Evolutionary conservation across 2,113 vertebrate genomes (phyloP).

Genomic region (Grantiella picta): DNA sequence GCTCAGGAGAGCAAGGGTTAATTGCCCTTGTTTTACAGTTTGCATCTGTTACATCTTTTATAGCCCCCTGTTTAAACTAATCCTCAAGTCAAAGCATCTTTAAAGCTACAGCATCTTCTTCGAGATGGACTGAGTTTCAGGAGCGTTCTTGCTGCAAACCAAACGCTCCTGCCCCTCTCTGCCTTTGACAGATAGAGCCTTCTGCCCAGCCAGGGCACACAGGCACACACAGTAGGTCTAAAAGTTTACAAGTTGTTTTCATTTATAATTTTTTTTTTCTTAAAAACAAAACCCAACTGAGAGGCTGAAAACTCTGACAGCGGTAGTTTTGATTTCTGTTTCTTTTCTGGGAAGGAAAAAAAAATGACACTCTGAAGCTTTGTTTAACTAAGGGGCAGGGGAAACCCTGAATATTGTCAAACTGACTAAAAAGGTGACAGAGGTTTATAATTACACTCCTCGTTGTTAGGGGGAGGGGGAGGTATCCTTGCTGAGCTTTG

Average conservation of each 20-base stretch:
- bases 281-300: not conserved
- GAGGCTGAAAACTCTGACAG: conserved; percentile 64
- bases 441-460: conserved; percentile 72
- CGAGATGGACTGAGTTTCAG: conserved; percentile 60
- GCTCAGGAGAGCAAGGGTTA: conserved; percentile 77
- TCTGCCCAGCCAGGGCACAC: conserved; percentile 49
- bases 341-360: conserved; percentile 60
- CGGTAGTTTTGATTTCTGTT: conserved; percentile 74
- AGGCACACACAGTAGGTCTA: conserved; percentile 32
- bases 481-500: conserved; percentile 46
- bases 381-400: conserved; percentile 58
- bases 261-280: not conserved
- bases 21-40: conserved; percentile 82
- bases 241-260: conserved; percentile 68
- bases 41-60: conserved; percentile 87
- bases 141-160: conserved; percentile 56
- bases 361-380: conserved; percentile 36
- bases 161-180: conserved; percentile 59
- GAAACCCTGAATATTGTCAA: conserved; percentile 73
- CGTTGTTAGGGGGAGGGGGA: conserved; percentile 55
- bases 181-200: conserved; percentile 77
- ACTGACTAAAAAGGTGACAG: conserved; percentile 66
- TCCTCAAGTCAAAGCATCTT: conserved; percentile 73
- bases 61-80: conserved; percentile 82
- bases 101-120: conserved; percentile 71